These are phyloP conservation scores for Norana najaformis DNA, from an alignment of 2,888 invertebrate species.

Conservation along the genomic window DNA sequence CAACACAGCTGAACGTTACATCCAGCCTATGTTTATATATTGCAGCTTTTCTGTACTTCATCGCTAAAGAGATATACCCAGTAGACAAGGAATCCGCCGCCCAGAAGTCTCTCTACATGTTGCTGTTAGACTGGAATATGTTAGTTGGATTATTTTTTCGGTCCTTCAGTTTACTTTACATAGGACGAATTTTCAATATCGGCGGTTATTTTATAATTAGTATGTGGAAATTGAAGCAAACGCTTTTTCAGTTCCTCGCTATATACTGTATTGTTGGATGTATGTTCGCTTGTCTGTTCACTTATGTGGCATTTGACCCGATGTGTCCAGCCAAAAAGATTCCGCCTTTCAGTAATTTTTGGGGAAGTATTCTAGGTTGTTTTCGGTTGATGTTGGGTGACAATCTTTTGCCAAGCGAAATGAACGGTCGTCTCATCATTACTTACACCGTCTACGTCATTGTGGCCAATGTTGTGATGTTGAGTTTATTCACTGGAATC, in stretches of 20 bases:
- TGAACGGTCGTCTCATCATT: background rate
- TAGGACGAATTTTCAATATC: background rate
- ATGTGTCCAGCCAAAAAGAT: slow-evolving; percentile 8
- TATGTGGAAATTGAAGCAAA: background rate
- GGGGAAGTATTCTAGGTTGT: background rate
- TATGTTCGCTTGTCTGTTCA: background rate
- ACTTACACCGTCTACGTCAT: background rate
- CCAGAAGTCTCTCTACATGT: background rate
- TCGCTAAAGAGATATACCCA: background rate
- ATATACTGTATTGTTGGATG: background rate
- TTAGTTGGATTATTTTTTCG: background rate
- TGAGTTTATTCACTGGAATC: slow-evolving; percentile 10
- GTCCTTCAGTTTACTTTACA: background rate
- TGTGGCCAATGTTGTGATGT: slow-evolving; percentile 9
- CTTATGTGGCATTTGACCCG: background rate
- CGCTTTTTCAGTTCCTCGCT: background rate
- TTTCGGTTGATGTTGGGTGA: slow-evolving; percentile 14
- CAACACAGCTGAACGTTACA: background rate
- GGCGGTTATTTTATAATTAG: background rate
- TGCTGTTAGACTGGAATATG: background rate
- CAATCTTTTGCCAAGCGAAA: background rate
- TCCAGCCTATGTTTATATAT: background rate
- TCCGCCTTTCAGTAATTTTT: background rate
- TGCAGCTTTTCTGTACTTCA: background rate
- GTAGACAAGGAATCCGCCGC: background rate